Evolutionary conservation across 2,797 vertebrate species (phyloP).

Genomic region (Phaenicophaeus curvirostris): DNA sequence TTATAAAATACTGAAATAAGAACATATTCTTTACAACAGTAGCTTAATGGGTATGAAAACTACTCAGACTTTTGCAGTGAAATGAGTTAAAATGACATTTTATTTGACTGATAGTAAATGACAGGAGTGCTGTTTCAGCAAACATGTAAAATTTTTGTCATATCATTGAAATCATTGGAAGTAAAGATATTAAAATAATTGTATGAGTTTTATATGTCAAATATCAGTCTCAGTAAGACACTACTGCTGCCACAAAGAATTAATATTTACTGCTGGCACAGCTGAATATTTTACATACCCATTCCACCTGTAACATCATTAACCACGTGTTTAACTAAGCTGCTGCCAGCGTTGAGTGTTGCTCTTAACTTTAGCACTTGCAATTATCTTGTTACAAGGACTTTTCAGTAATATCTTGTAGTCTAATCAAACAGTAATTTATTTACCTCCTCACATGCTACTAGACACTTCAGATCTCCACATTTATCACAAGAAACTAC

Average conservation of each 20-base stretch:
- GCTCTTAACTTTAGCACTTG: constrained; percentile 63
- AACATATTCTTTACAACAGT: not conserved
- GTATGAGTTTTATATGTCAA: constrained; percentile 62
- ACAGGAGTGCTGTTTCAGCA: constrained; percentile 72
- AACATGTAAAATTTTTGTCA: constrained; percentile 66
- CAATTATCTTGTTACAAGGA: constrained; percentile 63
- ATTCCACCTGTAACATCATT: constrained; percentile 68
- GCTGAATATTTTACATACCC: constrained; percentile 59
- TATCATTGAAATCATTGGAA: constrained; percentile 70
- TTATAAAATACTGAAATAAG: not conserved
- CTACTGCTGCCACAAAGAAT: constrained; percentile 75
- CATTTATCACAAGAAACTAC: constrained; percentile 14
- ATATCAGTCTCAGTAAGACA: constrained; percentile 72
- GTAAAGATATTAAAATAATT: constrained; percentile 74
- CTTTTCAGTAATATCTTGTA: constrained; percentile 66
- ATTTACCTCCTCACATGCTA: constrained; percentile 36
- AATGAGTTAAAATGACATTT: constrained; percentile 62
- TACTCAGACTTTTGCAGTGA: constrained; percentile 8
- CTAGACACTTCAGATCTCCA: constrained; percentile 41
- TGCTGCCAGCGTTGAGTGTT: constrained; percentile 62
- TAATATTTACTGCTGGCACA: constrained; percentile 65
- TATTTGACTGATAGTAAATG: constrained; percentile 58
- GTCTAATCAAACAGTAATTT: constrained; percentile 63
- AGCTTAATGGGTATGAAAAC: constrained; percentile 43
- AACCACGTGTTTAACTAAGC: constrained; percentile 74